A percentile compares a stretch with the other conserved stretches of the same genome.
Evolutionary conservation across 2,113 vertebrate species (phyloP).

Genomic region (Vidua chalybeata): DNA sequence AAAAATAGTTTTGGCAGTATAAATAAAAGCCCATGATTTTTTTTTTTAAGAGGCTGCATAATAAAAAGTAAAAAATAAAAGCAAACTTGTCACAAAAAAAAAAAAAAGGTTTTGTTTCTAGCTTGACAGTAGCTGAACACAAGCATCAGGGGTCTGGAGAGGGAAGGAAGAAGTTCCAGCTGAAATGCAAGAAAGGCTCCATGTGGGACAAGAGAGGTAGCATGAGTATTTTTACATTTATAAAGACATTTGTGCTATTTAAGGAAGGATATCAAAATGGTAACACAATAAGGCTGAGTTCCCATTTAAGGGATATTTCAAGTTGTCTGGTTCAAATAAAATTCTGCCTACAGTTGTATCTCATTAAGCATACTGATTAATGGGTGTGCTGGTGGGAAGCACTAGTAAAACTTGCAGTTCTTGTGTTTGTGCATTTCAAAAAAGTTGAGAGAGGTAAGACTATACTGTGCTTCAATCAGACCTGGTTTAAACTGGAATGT

Average conservation of each 20-base stretch:
- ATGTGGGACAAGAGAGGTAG: background rate
- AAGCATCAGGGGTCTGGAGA: background rate
- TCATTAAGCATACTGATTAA: background rate
- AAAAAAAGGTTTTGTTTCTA: background rate
- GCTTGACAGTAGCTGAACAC: background rate
- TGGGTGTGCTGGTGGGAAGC: background rate
- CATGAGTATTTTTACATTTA: background rate
- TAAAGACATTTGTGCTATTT: background rate
- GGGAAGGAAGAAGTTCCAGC: background rate
- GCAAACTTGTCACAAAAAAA: background rate
- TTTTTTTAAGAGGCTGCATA: rapidly evolving
- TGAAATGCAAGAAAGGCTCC: background rate
- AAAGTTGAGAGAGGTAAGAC: rapidly evolving
- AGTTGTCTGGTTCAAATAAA: background rate
- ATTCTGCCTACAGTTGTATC: background rate
- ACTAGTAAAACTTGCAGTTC: background rate
- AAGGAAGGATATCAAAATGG: background rate
- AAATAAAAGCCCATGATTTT: background rate
- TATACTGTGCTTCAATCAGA: background rate
- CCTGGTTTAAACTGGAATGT: background rate
- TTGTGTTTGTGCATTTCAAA: background rate
- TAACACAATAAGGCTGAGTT: background rate
- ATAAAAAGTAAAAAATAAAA: background rate
- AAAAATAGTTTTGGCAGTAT: background rate
- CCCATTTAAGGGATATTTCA: background rate